phyloP scores from a whole-genome alignment of 1,140 invertebrate genomes.

The Drosophila orosa region DNA sequence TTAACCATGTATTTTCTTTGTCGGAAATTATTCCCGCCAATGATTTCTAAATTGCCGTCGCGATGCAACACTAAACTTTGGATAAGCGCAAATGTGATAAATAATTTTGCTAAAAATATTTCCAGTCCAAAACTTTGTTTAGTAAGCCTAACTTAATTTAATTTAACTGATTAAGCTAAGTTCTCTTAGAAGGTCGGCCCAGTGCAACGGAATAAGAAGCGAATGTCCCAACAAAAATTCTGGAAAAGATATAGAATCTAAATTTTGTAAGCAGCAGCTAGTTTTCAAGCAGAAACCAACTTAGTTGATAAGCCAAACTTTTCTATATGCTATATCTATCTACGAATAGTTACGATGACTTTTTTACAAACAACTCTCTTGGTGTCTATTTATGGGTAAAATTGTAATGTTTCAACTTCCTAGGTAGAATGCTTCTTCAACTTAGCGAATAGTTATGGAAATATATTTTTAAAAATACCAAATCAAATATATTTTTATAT shows the following conservation, averaged over 20 bases:
- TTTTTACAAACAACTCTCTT: constrained; percentile 75
- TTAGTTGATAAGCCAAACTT: constrained; percentile 63
- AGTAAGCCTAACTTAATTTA: constrained; percentile 57
- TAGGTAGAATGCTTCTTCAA: constrained; percentile 72
- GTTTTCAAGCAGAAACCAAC: constrained; percentile 65
- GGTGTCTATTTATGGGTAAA: constrained; percentile 74
- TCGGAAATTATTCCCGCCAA: constrained; percentile 46
- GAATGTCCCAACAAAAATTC: background rate
- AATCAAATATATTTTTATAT: constrained; percentile 73
- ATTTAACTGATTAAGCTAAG: constrained; percentile 30
- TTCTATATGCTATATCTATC: constrained; percentile 50
- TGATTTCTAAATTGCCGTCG: constrained; percentile 62
- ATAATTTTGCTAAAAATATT: constrained; percentile 76
- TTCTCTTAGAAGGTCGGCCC: constrained; percentile 31
- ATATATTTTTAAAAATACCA: constrained; percentile 30
- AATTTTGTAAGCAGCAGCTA: constrained; percentile 63
- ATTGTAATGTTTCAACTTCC: constrained; percentile 58
- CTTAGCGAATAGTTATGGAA: constrained; percentile 67
- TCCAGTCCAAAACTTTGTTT: constrained; percentile 53
- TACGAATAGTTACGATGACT: constrained; percentile 35
- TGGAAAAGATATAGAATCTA: constrained; percentile 25
- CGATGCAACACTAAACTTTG: constrained; percentile 45
- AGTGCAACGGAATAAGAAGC: constrained; percentile 21
- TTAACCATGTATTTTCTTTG: constrained; percentile 43
- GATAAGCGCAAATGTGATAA: constrained; percentile 81